Base-by-base conservation (phyloP, 2,113 vertebrate species). In the Podocnemis expansa region DNA sequence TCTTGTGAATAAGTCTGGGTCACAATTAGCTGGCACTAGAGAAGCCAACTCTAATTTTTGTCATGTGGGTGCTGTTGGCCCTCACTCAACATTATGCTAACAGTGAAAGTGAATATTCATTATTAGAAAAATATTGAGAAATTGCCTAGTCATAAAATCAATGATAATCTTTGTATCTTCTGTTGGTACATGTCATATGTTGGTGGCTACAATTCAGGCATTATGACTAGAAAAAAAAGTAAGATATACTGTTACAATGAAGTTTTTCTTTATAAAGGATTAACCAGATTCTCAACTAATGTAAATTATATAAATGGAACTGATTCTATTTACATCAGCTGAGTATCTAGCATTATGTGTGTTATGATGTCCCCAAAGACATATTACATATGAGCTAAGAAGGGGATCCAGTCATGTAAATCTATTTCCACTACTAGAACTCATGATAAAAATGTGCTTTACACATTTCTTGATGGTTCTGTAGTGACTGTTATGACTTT, bases 91-190 rank as follows among this genome's bases (percentile, higher is more conserved):
- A 38, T 79, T 83, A 2, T 75, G 41, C 41, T 27, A 45, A 45
- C 24, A 12, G 41, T 45, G 38, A 3, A 43, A 10, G 41, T 75
- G 11, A 75, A 43, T 43, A 75, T 43, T 75, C 22, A 43, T 43
- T 12, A 27, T 43, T 75, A 43, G 41, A 75, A 75, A 43, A 43
- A 73, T 73, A 73, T 73, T 41, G 22, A 24, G 10, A 19, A 73
- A 24, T 73, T 52, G 1, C 19, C 22, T 49, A 45, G 51, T 93
- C 2, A 24, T n/a, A 3, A 27, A 84, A 43, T 63, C 22, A 82
- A 11, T 82, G 17, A 5, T 85, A 91, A 89, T 52, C 25, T 16
- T 93, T 91, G 89, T 78, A 2, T 80, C 94, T 97, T 78, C 56
- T 0, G 0, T 25, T 27, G 80, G 34, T 17, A 14, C 52, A 49